Base-by-base conservation (phyloP, 2,113 vertebrate genomes). In the Eudyptes chrysolophus region DNA sequence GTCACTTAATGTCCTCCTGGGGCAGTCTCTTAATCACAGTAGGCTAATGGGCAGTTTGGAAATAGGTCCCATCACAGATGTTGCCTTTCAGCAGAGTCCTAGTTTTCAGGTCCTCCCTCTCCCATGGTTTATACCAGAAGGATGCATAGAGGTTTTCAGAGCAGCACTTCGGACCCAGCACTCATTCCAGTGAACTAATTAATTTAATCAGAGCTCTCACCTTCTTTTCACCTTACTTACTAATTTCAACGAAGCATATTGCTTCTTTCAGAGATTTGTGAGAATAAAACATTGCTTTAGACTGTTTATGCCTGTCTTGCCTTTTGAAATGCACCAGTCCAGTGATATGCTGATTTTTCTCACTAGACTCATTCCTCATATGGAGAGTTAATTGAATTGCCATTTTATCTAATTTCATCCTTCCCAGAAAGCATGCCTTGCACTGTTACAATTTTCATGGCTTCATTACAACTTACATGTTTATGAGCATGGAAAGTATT, bases 321-420 rank as follows among this genome's bases (percentile, higher is more conserved):
- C 82, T 80, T 90, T 71, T 79, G 86, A 87, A 92, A 87, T 3
- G 46, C 86, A 55, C 40, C 62, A 48, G 90, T 32, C 82, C 68
- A 26, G 71, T 25, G 76, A 69, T 46, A 74, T 4, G 76, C 55
- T 92, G 92, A 36, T 94, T 90, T 80, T 92, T 46, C 89, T 90
- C 62, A 34, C 78, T 29, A 76, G 89, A 24, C 72, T 90, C 86
- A 71, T 90, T 80, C 82, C 40, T 94, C 89, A 84, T 94, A 78
- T 75, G 68, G 77, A 85, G 65, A 96, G 81, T 94, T 94, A 96
- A 96, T 94, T 92, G 89, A 92, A 92, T 94, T 96, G 72, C 89
- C 74, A 40, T 87, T 94, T 94, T 79, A 84, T 92, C 92, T 87
- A 89, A 90, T 94, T 94, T 87, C 86, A 80, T 36, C 89, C 86